A percentile compares a stretch with the other conserved stretches of the same genome.
phyloP scores from a whole-genome alignment of 2,797 vertebrate genomes.

The Limosa lapponica region DNA sequence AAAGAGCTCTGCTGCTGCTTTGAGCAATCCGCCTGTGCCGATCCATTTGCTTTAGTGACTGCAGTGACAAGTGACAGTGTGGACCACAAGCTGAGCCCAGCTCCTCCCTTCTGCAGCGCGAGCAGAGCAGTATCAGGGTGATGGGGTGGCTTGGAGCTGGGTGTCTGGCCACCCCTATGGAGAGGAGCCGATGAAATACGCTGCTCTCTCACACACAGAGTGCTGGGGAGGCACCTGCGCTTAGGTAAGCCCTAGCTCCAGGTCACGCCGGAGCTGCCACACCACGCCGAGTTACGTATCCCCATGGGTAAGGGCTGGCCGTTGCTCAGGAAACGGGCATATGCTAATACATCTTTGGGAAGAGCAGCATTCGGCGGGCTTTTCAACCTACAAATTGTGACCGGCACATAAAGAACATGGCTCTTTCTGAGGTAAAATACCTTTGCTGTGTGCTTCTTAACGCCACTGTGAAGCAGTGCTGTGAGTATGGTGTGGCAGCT shows the following conservation, averaged over 20 bases:
- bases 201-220: neutral
- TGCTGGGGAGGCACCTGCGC: neutral
- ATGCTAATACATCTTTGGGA: neutral
- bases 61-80: neutral
- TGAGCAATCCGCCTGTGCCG: neutral
- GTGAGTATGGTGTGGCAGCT: neutral
- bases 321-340: neutral
- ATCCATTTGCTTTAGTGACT: neutral
- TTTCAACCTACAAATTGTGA: neutral
- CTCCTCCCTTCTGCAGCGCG: neutral
- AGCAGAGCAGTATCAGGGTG: neutral
- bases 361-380: neutral
- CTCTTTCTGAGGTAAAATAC: neutral
- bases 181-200: neutral
- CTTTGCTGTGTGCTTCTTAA: neutral
- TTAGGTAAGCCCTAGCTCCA: neutral
- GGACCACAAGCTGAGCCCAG: neutral
- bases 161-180: neutral
- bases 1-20: neutral
- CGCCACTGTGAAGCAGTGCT: neutral
- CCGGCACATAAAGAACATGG: neutral
- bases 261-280: rapidly evolving
- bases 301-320: neutral
- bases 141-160: neutral
- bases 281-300: neutral